Evolutionary conservation across 2,888 invertebrate genomes (phyloP).

Genomic region (Drosophila gaucha): DNA sequence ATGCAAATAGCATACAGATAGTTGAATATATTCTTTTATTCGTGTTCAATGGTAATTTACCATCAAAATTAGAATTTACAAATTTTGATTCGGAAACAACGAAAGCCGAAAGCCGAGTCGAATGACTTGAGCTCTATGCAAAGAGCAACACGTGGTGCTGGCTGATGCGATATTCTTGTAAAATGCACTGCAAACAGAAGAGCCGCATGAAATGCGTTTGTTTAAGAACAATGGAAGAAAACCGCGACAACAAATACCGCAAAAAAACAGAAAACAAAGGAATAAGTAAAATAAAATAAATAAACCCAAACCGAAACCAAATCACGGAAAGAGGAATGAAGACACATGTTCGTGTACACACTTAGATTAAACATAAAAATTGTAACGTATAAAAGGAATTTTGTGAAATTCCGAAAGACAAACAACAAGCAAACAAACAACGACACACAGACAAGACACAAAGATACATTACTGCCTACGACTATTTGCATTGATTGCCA

Average conservation of each 20-base stretch:
- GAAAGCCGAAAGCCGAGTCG: not conserved
- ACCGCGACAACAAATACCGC: constrained; percentile 74
- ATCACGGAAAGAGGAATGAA: constrained; percentile 47
- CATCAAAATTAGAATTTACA: too few relatives aligned
- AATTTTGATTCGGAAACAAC: constrained; percentile 2
- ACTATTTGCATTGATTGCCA: constrained; percentile 57
- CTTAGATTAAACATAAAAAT: constrained; percentile 69
- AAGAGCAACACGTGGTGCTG: constrained; percentile 49
- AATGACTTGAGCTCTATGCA: constrained; percentile 26
- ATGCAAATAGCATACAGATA: too few relatives aligned
- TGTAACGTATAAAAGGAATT: constrained; percentile 70
- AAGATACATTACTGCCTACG: constrained; percentile 37
- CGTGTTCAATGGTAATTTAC: not conserved
- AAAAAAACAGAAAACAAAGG: constrained; percentile 43
- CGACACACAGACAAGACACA: constrained; percentile 45
- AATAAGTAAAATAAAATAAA: constrained; percentile 11
- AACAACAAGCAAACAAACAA: constrained; percentile 57
- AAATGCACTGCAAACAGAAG: constrained; percentile 62
- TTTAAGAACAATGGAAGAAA: constrained; percentile 62
- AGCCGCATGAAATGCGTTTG: constrained; percentile 51
- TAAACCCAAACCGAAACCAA: constrained; percentile 37
- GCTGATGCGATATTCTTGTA: constrained; percentile 55
- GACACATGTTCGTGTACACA: constrained; percentile 52
- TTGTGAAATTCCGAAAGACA: constrained; percentile 74
- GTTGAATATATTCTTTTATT: too few relatives aligned